Conservation (phyloP, 2,888 invertebrate species). For the Caenorhabditis sulstoni region DNA sequence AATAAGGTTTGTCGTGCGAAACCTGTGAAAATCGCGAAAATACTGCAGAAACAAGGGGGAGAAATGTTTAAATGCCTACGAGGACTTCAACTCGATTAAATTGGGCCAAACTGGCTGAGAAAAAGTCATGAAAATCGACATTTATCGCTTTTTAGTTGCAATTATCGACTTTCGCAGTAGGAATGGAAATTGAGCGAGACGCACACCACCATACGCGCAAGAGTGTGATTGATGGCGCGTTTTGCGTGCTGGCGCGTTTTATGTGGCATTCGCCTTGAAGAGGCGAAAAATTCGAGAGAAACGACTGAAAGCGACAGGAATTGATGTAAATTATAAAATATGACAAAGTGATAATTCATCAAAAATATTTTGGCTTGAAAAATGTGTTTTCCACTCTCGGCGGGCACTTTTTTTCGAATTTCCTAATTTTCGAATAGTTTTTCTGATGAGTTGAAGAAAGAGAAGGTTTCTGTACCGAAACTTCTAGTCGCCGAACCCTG, state of each 20-base stretch:
- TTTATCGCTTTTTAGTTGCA: background rate
- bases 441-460: too few relatives aligned
- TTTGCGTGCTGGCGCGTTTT: too few relatives aligned
- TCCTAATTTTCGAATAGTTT: background rate
- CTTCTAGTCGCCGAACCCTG: too few relatives aligned
- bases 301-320: too few relatives aligned
- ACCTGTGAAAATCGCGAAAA: background rate
- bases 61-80: slow-evolving; percentile 67
- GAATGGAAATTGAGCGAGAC: slow-evolving; percentile 85
- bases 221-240: too few relatives aligned
- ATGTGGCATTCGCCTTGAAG: slow-evolving; percentile 84
- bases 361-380: too few relatives aligned
- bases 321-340: too few relatives aligned
- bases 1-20: slow-evolving; percentile 15
- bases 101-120: slow-evolving; percentile 88
- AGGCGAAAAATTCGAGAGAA: background rate
- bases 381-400: too few relatives aligned
- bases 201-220: too few relatives aligned
- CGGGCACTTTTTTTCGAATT: too few relatives aligned
- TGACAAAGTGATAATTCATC: too few relatives aligned
- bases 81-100: slow-evolving; percentile 85
- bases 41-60: slow-evolving; percentile 52
- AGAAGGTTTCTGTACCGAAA: too few relatives aligned
- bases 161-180: slow-evolving; percentile 75
- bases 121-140: slow-evolving; percentile 84